These are phyloP conservation scores for Hypomecis atomaria DNA, from an alignment of 2,888 invertebrate genomes.

Conservation along the genomic window DNA sequence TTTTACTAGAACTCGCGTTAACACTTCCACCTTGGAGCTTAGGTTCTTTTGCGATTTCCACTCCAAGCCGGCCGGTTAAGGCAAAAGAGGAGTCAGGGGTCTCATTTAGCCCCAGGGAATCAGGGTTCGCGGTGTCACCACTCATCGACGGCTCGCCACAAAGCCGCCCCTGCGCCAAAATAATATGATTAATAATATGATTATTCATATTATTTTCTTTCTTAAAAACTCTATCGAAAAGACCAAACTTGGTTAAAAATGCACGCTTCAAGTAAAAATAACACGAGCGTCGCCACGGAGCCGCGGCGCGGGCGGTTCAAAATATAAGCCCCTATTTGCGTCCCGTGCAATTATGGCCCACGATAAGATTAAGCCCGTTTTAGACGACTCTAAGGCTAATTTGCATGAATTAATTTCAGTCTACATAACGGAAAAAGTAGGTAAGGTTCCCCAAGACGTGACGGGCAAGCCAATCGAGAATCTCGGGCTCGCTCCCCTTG, in stretches of 20 bases:
- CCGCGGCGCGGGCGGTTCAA: slow-evolving; percentile 23
- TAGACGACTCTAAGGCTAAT: slow-evolving; percentile 64
- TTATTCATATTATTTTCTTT: too few species aligned
- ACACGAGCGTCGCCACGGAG: neutral
- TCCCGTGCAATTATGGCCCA: slow-evolving; percentile 62
- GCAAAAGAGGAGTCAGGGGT: too few species aligned
- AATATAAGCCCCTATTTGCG: slow-evolving; percentile 57
- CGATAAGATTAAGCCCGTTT: slow-evolving; percentile 71
- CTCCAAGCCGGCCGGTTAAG: too few species aligned
- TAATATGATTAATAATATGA: too few species aligned
- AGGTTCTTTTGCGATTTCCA: too few species aligned
- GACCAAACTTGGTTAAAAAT: slow-evolving; percentile 15
- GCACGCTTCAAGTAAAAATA: slow-evolving; percentile 50
- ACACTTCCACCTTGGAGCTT: too few species aligned
- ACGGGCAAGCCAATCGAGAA: slow-evolving; percentile 57
- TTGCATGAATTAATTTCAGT: slow-evolving; percentile 74
- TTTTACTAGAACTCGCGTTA: too few species aligned
- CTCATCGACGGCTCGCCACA: too few species aligned
- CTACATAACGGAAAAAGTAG: slow-evolving; percentile 61
- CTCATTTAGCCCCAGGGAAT: too few species aligned
- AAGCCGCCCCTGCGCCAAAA: too few species aligned
- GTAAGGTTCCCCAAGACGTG: slow-evolving; percentile 54
- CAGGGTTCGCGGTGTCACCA: too few species aligned
- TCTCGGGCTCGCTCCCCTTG: slow-evolving; percentile 39
- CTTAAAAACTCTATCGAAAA: slow-evolving; percentile 37